Base-by-base conservation (phyloP, 1,140 invertebrate genomes). In the Nasonia giraulti region DNA sequence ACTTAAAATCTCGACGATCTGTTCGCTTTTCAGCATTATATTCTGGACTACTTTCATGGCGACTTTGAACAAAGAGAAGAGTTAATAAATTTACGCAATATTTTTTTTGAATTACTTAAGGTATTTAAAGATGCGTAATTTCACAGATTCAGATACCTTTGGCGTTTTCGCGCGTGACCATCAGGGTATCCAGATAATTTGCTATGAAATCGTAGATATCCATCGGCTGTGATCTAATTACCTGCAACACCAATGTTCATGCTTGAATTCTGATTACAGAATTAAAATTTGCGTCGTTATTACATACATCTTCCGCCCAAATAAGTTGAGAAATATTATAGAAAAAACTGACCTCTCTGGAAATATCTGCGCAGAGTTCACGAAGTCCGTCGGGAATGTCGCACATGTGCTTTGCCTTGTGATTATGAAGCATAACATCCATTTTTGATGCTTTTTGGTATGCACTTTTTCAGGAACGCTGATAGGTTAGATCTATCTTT, bases 341-440 rank as follows among this genome's bases (percentile, higher is more conserved):
- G 47, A 50, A 23, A 33, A 37, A 40, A 62, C 80, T 77, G 40
- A 95, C 95, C 91, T 96, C 96, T 55, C 95, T 92, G 7, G 95
- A 94, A 86, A 96, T 96, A 90, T 96, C 96, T 0, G 94, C 91
- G 90, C 96, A 95, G 23, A 96, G 91, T 91, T 96, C 96, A 5
- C 93, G 93, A 7, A 96, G 91, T 4, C 96, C 96, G 85, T 96
- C 95, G 1, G 96, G 96, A 79, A 91, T 80, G 75, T 89, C 89
- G 71, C 85, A 91, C 40, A 90, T 73, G n/a, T 90, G 86, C 85
- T 90, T 91, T 17, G 89, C 89, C 12, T 86, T 84, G 74, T 92
- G 90, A 73, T 89, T 85, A 55, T 90, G 87, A 8, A 92, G 87
- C 40, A 87, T 50, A 74, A 85, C 85, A 80, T 92, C 87, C 92